Evolutionary conservation across 2,797 vertebrate genomes (phyloP), one percentile per base, ranked within the genome.

Genomic region (Onychomys arenicola): DNA sequence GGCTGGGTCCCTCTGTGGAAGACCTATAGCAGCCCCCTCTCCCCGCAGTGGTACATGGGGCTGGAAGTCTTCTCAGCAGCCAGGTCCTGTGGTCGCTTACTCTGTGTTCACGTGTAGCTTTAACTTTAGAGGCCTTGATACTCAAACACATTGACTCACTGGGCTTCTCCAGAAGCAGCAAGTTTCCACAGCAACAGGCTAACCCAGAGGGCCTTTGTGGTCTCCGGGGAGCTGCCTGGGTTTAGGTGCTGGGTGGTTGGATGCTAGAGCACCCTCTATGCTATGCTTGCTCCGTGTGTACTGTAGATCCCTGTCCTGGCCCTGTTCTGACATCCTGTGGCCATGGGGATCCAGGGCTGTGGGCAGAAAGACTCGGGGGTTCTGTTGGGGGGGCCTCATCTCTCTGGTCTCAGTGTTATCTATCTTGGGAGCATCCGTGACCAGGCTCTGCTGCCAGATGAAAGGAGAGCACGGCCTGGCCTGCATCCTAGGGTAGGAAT

Each of bases 121-220:
- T 76, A 34, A 40, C 88, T 83, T 49, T 86, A 69, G 49, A 83
- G 96, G 52, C 93, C 94, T 87, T 82, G 88, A 85, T 0, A 2
- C 43, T 19, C 71, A 46, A 34, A 61, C 59, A n/a, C 52, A 57
- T 91, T 75, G 55, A 12, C 46, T 67, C n/a, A 0, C n/a, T 2
- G 76, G 63, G n/a, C 49, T 84, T 34, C 49, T 90, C 37, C 46
- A 34, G 91, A 7, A 32, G 57, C 21, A 34, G 32, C 0, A 0
- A n/a, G 65, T 97, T 95, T 92, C 92, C 92, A 77, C 2, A 25
- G 91, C 80, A 55, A 37, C 5, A 0, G 78, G 75, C 34, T 55
- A 90, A 40, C 59, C 59, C 21, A 7, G 29, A 10, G 55, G 25
- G 46, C 46, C 46, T 19, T 5, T 37, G 37, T 19, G 49, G 49